Base-by-base conservation (phyloP, 2,888 invertebrate species). In the Eustalomyia histrio region DNA sequence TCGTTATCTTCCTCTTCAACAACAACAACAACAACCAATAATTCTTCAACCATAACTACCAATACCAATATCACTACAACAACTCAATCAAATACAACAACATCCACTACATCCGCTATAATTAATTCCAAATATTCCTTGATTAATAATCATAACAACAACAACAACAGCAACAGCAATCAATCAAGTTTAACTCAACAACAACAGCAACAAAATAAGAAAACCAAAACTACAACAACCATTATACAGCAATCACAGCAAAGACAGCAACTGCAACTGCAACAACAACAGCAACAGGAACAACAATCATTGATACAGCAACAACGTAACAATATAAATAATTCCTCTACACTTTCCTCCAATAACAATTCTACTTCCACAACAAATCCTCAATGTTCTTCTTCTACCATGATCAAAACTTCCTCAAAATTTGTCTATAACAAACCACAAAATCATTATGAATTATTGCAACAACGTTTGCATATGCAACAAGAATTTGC, bases 401-500 rank as follows among this genome's bases (percentile, higher is more conserved):
- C 68, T 55, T 63, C 71, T 55, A 75, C 83, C 16, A 68, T 88
- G 61, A 83, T 88, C 33, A 88, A 87, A 79, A 88, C 88, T 50
- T 86, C 89, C 1, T 87, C 87, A 21, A 88, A 88, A 79, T 88
- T 88, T 76, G 87, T 88, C 24, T 88, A 88, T 79, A 88, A 89
- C 61, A 88, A 88, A 80, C 89, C 88, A 18, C 88, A 88, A 73
- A 88, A 88, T 84, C 88, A 88, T 57, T 87, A 86, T 57, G 88
- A 89, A 80, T 55, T 88, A 83, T 67, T 88, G 79, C 88, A 88
- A 79, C 88, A 88, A 73, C 88, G 88, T 58, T 78, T 88, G 76
- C 88, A 88, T 63, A 80, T 88, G 85, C 88, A 88, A 65, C 88
- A 88, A 81, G 88, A 89, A 75, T 88, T 88, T 39, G 89, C 87